A percentile compares a stretch with the other conserved stretches of the same genome.
Evolutionary conservation across 2,113 vertebrate species (phyloP).

Genomic region (Brachyhypopomus occidentalis): DNA sequence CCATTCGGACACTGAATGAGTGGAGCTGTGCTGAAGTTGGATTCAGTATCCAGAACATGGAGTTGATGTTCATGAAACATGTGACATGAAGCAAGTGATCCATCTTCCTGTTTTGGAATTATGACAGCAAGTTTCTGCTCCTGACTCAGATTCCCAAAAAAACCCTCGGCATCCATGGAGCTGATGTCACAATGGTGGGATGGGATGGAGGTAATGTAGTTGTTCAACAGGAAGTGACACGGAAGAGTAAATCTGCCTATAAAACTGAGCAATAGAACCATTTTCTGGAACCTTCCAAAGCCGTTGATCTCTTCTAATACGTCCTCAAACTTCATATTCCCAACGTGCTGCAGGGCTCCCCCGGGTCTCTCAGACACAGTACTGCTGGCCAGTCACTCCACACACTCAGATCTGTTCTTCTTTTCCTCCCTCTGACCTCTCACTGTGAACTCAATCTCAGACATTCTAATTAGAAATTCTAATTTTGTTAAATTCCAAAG

Average conservation of each 20-base stretch:
- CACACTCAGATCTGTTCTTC: no score
- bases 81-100: constrained; percentile 75
- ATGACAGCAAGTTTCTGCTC: constrained; percentile 71
- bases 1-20: constrained; percentile 75
- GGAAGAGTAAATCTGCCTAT: constrained; percentile 68
- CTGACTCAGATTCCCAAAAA: constrained; percentile 70
- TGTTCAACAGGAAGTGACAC: constrained; percentile 51
- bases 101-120: constrained; percentile 71
- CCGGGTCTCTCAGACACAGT: no score
- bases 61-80: constrained; percentile 77
- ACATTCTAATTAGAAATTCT: neutral
- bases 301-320: constrained; percentile 76
- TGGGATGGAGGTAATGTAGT: constrained; percentile 48
- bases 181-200: constrained; percentile 55
- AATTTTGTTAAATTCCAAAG: constrained; percentile 32
- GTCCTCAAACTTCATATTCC: constrained; percentile 82
- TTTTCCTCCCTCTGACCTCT: neutral
- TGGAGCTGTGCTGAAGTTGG: constrained; percentile 36
- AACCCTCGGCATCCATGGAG: constrained; percentile 42
- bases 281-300: constrained; percentile 84
- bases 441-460: neutral
- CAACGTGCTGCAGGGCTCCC: neutral
- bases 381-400: no score
- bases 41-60: constrained; percentile 70
- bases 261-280: constrained; percentile 69